Conservation (phyloP, 1,140 invertebrate species). For the Carcinoscorpius rotundicauda region DNA sequence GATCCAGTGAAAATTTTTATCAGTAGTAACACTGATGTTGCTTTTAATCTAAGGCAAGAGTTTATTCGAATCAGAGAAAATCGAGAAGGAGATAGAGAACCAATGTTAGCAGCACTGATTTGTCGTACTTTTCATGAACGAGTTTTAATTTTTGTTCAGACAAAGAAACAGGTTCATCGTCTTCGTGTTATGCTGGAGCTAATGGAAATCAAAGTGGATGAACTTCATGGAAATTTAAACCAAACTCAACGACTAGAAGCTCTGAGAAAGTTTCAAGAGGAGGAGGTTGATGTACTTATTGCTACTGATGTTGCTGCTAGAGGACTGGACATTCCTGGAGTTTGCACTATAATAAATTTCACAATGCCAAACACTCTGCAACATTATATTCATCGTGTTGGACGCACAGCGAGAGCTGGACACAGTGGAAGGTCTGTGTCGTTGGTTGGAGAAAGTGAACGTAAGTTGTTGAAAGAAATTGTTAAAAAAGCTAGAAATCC, state of each 20-base stretch:
- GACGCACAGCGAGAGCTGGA: conserved; percentile 87
- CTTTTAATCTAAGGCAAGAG: conserved; percentile 89
- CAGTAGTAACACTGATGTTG: conserved; percentile 90
- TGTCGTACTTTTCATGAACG: conserved; percentile 86
- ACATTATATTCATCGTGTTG: conserved; percentile 92
- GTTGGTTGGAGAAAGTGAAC: conserved; percentile 81
- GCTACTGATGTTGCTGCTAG: conserved; percentile 94
- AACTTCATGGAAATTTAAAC: conserved; percentile 89
- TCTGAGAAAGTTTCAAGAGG: conserved; percentile 76
- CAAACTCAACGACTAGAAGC: conserved; percentile 83
- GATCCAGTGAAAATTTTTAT: conserved; percentile 82
- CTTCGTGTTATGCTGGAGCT: conserved; percentile 82
- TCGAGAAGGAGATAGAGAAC: conserved; percentile 78
- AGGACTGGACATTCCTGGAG: conserved; percentile 90
- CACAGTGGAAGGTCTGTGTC: conserved; percentile 61
- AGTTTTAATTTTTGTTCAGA: conserved; percentile 90
- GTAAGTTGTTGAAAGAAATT: conserved; percentile 79
- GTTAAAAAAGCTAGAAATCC: conserved; percentile 72
- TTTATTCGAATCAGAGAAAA: conserved; percentile 76
- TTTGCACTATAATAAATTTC: conserved; percentile 93
- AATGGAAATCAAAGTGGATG: conserved; percentile 70
- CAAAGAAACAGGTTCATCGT: conserved; percentile 85
- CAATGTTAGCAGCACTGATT: conserved; percentile 78
- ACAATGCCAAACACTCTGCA: conserved; percentile 85
- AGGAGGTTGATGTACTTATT: conserved; percentile 77